phyloP scores from a whole-genome alignment of 2,113 vertebrate genomes.

The Donacobius atricapilla region DNA sequence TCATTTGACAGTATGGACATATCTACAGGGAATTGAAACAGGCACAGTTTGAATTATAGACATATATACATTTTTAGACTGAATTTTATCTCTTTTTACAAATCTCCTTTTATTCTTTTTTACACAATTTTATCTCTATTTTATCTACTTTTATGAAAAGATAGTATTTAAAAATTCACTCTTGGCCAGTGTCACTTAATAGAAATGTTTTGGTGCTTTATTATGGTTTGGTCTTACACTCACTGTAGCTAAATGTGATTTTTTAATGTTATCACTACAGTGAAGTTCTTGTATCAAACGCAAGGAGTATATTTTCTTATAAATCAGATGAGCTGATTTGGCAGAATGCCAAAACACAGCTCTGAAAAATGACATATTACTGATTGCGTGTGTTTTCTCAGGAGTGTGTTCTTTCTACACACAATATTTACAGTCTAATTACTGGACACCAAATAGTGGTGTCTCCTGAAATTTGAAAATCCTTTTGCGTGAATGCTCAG shows the following conservation, averaged over 20 bases:
- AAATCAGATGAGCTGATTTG: no score
- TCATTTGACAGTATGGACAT: neutral
- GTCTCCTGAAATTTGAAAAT: neutral
- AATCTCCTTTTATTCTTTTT: neutral
- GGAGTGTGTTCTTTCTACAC: neutral
- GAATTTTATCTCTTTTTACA: neutral
- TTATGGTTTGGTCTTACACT: neutral
- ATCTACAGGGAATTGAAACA: neutral
- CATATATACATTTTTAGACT: neutral
- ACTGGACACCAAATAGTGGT: neutral
- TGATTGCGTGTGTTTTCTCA: neutral
- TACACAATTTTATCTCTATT: neutral
- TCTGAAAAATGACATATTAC: neutral
- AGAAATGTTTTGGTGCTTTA: neutral
- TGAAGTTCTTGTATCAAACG: neutral
- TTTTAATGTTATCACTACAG: neutral
- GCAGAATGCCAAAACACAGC: neutral
- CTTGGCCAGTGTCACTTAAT: neutral
- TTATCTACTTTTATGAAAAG: neutral
- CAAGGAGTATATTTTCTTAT: neutral
- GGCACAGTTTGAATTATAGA: neutral
- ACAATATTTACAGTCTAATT: neutral
- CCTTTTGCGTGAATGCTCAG: neutral
- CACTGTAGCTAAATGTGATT: neutral
- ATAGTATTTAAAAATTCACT: neutral